Evolutionary conservation across 1,140 invertebrate genomes (phyloP).

Genomic region (Magallana ariakensis): DNA sequence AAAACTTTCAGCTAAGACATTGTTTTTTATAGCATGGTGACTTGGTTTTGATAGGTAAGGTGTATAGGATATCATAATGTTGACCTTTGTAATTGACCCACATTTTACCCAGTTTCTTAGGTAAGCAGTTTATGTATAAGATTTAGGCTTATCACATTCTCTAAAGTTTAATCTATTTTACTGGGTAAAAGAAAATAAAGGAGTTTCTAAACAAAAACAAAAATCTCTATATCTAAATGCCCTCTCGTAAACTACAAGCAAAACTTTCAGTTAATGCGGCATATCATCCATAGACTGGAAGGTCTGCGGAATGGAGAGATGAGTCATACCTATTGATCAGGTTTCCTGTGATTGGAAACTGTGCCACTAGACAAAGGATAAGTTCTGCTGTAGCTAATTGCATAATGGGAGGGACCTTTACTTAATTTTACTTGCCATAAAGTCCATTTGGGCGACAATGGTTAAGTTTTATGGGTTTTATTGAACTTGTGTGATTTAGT

Average conservation of each 20-base stretch:
- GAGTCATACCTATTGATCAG: constrained; percentile 32
- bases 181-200: too few relatives aligned
- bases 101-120: too few relatives aligned
- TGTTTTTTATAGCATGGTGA: too few relatives aligned
- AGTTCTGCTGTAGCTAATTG: not conserved
- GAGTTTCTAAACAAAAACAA: too few relatives aligned
- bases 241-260: not conserved
- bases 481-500: not conserved
- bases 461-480: not conserved
- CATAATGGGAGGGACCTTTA: not conserved
- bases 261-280: constrained; percentile 7
- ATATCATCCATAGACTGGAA: not conserved
- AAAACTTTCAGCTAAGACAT: too few relatives aligned
- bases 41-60: too few relatives aligned
- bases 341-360: constrained; percentile 27
- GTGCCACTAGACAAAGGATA: constrained; percentile 7
- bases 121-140: too few relatives aligned
- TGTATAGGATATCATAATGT: too few relatives aligned
- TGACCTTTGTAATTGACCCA: too few relatives aligned
- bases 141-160: too few relatives aligned
- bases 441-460: not conserved
- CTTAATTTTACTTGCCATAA: not conserved
- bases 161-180: too few relatives aligned
- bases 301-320: constrained; percentile 8
- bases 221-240: too few relatives aligned